Evolutionary conservation across 2,888 invertebrate genomes (phyloP).

Genomic region (Pediacus dermestoides): DNA sequence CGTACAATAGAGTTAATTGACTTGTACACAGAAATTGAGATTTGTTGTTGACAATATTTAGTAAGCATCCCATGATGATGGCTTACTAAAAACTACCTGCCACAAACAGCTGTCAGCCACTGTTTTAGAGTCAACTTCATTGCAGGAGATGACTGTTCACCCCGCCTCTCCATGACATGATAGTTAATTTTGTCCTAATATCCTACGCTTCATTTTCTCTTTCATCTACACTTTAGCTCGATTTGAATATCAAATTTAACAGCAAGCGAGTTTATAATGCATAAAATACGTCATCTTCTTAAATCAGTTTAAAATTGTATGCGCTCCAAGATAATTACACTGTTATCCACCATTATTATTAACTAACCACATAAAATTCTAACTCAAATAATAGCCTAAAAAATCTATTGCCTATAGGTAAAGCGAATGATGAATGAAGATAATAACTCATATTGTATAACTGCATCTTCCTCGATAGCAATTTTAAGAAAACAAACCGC

Average conservation of each 20-base stretch:
- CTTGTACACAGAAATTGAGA: too few species aligned
- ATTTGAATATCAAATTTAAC: conserved; percentile 2
- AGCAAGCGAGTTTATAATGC: not conserved
- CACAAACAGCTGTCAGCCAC: conserved; percentile 23
- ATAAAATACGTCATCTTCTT: conserved; percentile 2
- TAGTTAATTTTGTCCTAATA: conserved; percentile 23
- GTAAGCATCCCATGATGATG: too few species aligned
- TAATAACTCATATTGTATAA: too few species aligned
- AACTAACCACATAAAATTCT: too few species aligned
- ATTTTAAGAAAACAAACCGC: too few species aligned
- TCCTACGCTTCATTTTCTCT: conserved; percentile 4
- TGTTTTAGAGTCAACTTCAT: conserved; percentile 21
- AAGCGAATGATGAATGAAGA: too few species aligned
- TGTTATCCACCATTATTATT: too few species aligned
- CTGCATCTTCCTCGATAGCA: too few species aligned
- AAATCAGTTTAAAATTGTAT: not conserved
- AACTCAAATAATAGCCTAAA: too few species aligned
- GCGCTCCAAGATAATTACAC: conserved; percentile 1
- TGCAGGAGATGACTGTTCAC: conserved; percentile 15
- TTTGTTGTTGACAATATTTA: too few species aligned
- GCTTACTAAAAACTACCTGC: conserved; percentile 28
- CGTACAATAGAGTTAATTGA: too few species aligned
- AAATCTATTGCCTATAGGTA: too few species aligned
- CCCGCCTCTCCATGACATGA: conserved; percentile 18
- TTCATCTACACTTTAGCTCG: conserved; percentile 2